phyloP scores from a whole-genome alignment of 92 coral and sea anemone genomes.

The Siderastrea siderea region DNA sequence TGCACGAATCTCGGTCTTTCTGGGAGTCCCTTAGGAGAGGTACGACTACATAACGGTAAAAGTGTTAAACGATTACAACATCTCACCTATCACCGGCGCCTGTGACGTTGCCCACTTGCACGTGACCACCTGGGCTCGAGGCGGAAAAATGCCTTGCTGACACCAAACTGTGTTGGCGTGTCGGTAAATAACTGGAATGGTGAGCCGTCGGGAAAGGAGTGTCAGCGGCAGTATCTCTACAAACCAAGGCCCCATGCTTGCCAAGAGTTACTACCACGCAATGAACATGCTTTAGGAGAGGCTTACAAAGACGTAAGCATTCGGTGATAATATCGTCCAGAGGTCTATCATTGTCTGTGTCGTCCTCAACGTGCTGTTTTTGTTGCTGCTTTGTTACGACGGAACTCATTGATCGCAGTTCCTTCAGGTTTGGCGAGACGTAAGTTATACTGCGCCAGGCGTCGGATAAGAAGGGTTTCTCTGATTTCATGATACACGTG shows the following conservation, averaged over 20 bases:
- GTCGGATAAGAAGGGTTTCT: slow-evolving; percentile 77
- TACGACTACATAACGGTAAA: not conserved
- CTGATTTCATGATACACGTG: slow-evolving; percentile 88
- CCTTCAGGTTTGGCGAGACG: slow-evolving; percentile 91
- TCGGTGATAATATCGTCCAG: slow-evolving; percentile 87
- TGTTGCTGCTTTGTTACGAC: slow-evolving; percentile 52
- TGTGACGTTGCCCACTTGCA: slow-evolving; percentile 83
- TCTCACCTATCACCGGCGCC: slow-evolving; percentile 99
- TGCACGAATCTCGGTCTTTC: too few relatives aligned
- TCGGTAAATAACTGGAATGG: slow-evolving; percentile 51
- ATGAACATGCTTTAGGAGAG: slow-evolving; percentile 85
- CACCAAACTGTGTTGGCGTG: slow-evolving; percentile 77
- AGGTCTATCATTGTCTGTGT: slow-evolving; percentile 37
- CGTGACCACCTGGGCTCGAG: slow-evolving; percentile 50
- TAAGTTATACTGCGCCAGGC: slow-evolving; percentile 91
- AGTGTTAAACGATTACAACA: not conserved
- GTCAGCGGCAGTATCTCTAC: slow-evolving; percentile 93
- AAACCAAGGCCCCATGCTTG: slow-evolving; percentile 89
- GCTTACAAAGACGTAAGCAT: slow-evolving; percentile 88
- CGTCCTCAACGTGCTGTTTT: not conserved
- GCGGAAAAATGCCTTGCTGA: slow-evolving; percentile 93
- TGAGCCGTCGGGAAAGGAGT: slow-evolving; percentile 83
- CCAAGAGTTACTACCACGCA: slow-evolving; percentile 93
- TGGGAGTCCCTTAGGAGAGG: too few relatives aligned
- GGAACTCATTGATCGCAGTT: slow-evolving; percentile 86